Conservation (phyloP, 2,888 invertebrate genomes). For the Microplitis manilae region DNA sequence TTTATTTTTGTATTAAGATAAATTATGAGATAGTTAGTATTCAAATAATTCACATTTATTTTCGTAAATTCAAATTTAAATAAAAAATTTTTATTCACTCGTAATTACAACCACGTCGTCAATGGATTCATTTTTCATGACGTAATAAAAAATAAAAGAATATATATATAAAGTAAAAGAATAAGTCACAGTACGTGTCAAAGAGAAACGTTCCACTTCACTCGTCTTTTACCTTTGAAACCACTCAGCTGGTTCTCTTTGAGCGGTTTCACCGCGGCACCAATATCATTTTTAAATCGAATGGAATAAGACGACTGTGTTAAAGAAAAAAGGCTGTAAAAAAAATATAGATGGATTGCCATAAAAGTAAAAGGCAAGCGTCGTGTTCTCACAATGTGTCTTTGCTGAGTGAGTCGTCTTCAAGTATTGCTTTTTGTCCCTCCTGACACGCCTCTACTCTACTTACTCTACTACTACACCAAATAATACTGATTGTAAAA, state of each 20-base stretch:
- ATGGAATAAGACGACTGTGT: slow-evolving; percentile 40
- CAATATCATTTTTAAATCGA: slow-evolving; percentile 47
- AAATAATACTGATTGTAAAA: slow-evolving; percentile 35
- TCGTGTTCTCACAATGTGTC: slow-evolving; percentile 38
- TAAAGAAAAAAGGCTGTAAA: slow-evolving; percentile 34
- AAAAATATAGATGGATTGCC: slow-evolving; percentile 31
- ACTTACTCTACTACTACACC: slow-evolving; percentile 18
- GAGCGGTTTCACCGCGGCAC: slow-evolving; percentile 33
- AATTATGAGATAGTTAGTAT: not conserved
- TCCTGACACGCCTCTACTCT: slow-evolving; percentile 27
- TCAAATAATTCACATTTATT: not conserved
- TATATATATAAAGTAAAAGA: slow-evolving; percentile 8
- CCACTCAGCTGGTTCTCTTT: slow-evolving; percentile 47
- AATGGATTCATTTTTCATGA: not conserved
- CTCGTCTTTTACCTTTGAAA: slow-evolving; percentile 24
- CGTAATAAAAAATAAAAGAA: not conserved
- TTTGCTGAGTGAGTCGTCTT: slow-evolving; percentile 25
- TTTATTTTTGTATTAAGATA: not conserved
- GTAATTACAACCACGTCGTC: not conserved
- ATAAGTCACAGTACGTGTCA: slow-evolving; percentile 31
- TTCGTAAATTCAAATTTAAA: not conserved
- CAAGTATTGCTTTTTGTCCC: slow-evolving; percentile 35
- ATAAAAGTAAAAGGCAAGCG: slow-evolving; percentile 45
- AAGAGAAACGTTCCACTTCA: slow-evolving; percentile 35
- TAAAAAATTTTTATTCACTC: not conserved